Conservation (phyloP, 2,113 vertebrate species). For the Gymnorhina tibicen region DNA sequence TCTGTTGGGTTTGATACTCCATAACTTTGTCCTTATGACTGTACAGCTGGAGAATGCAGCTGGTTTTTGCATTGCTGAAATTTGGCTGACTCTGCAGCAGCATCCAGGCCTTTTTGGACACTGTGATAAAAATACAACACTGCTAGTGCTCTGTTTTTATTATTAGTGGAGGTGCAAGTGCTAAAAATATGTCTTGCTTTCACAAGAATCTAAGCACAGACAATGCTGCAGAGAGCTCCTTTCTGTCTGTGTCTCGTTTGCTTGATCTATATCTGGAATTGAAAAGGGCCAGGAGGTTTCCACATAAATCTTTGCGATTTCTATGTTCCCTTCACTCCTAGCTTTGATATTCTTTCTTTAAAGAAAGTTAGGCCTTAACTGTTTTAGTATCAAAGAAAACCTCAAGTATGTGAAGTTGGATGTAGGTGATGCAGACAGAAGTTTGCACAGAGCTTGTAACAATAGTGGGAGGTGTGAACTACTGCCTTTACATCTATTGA, state of each 20-base stretch:
- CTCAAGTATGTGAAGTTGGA: constrained; percentile 4
- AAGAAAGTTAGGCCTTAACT: neutral
- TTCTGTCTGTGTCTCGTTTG: neutral
- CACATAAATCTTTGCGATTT: neutral
- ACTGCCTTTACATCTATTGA: neutral
- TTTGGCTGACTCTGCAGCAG: neutral
- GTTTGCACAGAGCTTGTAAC: neutral
- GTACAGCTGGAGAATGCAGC: neutral
- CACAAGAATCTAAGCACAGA: neutral
- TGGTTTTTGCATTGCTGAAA: constrained; percentile 31
- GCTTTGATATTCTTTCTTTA: constrained; percentile 1
- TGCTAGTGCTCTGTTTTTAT: constrained; percentile 5
- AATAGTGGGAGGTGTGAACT: neutral
- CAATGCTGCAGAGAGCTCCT: neutral
- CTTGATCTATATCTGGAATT: neutral
- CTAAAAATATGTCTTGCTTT: constrained; percentile 12
- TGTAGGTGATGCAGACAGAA: neutral
- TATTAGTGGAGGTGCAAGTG: constrained; percentile 17
- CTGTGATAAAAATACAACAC: neutral
- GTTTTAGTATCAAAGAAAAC: neutral
- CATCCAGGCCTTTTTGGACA: neutral
- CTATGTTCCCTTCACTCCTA: neutral
- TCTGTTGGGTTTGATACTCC: neutral
- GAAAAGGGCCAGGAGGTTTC: neutral
- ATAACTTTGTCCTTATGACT: neutral